Percentiles rank a stretch among this genome's conserved stretches.
Conservation (phyloP, 2,888 invertebrate genomes). For the Dryobota labecula region DNA sequence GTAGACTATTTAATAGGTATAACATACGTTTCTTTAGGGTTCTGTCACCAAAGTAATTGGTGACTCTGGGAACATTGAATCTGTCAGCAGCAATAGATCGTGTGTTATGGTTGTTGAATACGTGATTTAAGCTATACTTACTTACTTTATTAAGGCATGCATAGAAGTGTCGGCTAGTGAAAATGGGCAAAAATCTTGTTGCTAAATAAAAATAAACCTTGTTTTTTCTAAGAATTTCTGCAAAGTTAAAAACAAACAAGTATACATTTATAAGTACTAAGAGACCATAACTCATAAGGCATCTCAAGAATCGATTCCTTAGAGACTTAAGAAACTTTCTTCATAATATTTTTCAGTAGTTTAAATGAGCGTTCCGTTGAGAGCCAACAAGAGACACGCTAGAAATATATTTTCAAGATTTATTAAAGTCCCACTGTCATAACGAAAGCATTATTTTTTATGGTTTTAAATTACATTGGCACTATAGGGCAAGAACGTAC, state of each 20-base stretch:
- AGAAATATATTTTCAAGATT: neutral
- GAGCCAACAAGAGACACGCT: conserved; percentile 2
- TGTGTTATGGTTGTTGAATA: too few species aligned
- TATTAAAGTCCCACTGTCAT: neutral
- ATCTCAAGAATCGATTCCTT: conserved; percentile 15
- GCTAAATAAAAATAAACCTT: neutral
- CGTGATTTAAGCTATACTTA: too few species aligned
- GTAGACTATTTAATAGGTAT: too few species aligned
- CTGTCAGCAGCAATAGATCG: too few species aligned
- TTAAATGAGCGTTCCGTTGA: conserved; percentile 41
- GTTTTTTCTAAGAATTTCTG: neutral
- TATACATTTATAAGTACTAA: conserved; percentile 3
- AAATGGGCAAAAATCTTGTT: neutral
- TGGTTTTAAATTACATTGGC: neutral
- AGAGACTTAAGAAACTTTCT: conserved; percentile 19
- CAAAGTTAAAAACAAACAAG: neutral
- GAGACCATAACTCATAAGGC: conserved; percentile 31
- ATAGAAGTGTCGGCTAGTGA: too few species aligned
- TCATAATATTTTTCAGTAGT: conserved; percentile 30
- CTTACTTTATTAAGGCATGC: too few species aligned
- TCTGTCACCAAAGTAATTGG: too few species aligned
- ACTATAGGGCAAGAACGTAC: neutral
- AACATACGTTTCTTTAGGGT: too few species aligned
- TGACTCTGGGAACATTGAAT: too few species aligned
- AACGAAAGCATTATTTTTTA: neutral